These are phyloP conservation scores for Lophotriccus pileatus DNA, from an alignment of 2,797 vertebrate species.

Conservation along the genomic window DNA sequence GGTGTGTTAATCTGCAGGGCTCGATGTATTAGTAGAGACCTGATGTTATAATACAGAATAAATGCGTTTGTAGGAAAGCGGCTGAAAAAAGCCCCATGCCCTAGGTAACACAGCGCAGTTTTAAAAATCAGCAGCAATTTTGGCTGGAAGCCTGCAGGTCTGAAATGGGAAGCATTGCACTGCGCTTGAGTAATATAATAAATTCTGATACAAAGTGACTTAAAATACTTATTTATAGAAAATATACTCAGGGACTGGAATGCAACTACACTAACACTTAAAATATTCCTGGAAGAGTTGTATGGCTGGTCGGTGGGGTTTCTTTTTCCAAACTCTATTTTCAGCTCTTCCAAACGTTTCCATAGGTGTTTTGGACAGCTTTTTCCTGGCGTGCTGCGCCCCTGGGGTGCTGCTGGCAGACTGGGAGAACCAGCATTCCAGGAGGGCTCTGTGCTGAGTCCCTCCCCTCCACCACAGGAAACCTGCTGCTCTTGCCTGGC, in stretches of 20 bases:
- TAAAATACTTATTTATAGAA: constrained; percentile 27
- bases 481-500: accelerated
- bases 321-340: neutral
- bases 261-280: neutral
- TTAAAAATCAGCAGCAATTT: neutral
- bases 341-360: neutral
- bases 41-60: neutral
- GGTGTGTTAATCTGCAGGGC: neutral
- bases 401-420: neutral
- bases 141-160: neutral
- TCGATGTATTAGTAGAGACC: neutral
- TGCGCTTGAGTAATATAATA: neutral
- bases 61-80: neutral
- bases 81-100: neutral
- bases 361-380: neutral
- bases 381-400: neutral
- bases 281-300: neutral
- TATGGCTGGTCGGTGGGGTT: neutral
- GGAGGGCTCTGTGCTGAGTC: neutral
- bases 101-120: neutral
- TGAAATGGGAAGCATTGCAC: neutral
- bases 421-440: neutral
- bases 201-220: neutral
- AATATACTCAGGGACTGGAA: neutral
- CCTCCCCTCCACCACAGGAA: neutral